Conservation (phyloP, 2,797 vertebrate species). For the Sitta carolinensis region DNA sequence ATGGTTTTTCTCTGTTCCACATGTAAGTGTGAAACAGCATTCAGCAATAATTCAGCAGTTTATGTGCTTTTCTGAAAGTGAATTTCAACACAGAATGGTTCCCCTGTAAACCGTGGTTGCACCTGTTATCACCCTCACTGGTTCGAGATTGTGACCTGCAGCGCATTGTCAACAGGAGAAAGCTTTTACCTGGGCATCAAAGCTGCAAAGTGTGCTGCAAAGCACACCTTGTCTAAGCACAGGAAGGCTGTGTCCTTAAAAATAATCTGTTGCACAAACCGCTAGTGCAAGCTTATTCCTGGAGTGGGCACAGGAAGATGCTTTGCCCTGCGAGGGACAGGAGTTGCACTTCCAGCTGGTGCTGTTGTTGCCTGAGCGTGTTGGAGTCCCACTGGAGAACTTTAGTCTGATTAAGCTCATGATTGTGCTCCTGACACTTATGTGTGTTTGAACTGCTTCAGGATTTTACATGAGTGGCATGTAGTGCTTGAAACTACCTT, state of each 20-base stretch:
- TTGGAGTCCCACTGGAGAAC: neutral
- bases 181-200: neutral
- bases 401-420: neutral
- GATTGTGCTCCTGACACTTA: neutral
- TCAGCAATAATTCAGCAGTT: neutral
- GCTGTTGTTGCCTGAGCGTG: neutral
- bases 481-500: fast-evolving
- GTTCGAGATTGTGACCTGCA: neutral
- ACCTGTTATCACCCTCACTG: neutral
- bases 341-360: neutral
- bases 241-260: neutral
- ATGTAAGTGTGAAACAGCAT: neutral
- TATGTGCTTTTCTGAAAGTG: neutral
- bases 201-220: neutral
- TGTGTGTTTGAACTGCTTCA: neutral
- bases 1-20: neutral
- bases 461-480: neutral
- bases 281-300: neutral
- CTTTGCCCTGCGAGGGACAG: neutral
- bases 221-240: neutral
- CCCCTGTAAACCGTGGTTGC: neutral
- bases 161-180: fast-evolving
- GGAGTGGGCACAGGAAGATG: neutral
- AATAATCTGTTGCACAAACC: neutral
- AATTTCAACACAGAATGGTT: neutral